Conservation (phyloP, 2,113 vertebrate species). For the Verasper variegatus region DNA sequence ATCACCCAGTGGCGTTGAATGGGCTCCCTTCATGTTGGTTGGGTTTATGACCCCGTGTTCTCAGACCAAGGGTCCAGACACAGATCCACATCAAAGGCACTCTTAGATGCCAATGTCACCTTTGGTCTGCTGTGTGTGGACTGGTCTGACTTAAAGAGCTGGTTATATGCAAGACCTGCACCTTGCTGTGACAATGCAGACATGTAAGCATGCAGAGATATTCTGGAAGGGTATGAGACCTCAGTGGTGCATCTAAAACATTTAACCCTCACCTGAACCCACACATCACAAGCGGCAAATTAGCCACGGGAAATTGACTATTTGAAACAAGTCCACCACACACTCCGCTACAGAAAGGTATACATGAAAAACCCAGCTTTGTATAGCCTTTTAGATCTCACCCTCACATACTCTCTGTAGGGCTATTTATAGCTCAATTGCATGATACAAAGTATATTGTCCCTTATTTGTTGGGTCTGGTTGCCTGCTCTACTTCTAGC, state of each 20-base stretch:
- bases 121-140: conserved; percentile 56
- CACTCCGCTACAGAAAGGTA: conserved; percentile 1
- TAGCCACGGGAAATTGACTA: conserved; percentile 67
- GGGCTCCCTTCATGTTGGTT: conserved; percentile 74
- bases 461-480: conserved; percentile 65
- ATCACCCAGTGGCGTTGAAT: conserved; percentile 74
- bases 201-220: conserved; percentile 17
- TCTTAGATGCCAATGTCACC: conserved; percentile 69
- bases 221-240: conserved; percentile 26
- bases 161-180: conserved; percentile 45
- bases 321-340: conserved; percentile 27
- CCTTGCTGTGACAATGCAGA: conserved; percentile 10
- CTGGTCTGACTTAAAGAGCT: conserved; percentile 46
- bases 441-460: conserved; percentile 70
- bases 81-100: conserved; percentile 75
- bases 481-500: conserved; percentile 68
- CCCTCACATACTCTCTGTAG: conserved; percentile 46
- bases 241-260: conserved; percentile 35
- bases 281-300: conserved; percentile 62
- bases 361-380: neutral
- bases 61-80: conserved; percentile 71
- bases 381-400: conserved; percentile 26
- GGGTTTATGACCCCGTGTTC: conserved; percentile 75
- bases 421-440: conserved; percentile 72
- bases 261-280: conserved; percentile 57